A percentile compares a stretch with the other conserved stretches of the same genome.
phyloP scores from a whole-genome alignment of 2,888 invertebrate genomes.

The Euplexia lucipara region DNA sequence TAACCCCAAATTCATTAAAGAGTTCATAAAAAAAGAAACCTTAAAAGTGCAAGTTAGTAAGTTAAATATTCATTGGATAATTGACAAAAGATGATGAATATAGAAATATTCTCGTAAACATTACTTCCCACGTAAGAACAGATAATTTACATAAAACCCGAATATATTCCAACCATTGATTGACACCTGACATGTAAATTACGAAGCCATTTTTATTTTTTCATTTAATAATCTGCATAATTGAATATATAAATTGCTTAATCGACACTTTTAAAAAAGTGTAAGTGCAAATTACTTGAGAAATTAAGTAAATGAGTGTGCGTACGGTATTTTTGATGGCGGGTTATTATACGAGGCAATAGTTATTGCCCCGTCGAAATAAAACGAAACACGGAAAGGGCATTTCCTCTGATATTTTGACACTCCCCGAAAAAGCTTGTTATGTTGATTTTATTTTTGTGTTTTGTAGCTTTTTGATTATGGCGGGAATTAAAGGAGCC shows the following conservation, averaged over 20 bases:
- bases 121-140: slow-evolving; percentile 15
- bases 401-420: slow-evolving; percentile 65
- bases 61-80: slow-evolving; percentile 24
- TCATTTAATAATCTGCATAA: slow-evolving; percentile 35
- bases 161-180: slow-evolving; percentile 37
- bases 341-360: slow-evolving; percentile 62
- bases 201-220: slow-evolving; percentile 26
- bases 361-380: slow-evolving; percentile 62
- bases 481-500: slow-evolving; percentile 2
- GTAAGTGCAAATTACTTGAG: slow-evolving; percentile 61
- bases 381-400: slow-evolving; percentile 66
- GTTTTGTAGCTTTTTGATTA: slow-evolving; percentile 33
- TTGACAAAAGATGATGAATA: slow-evolving; percentile 12
- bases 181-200: slow-evolving; percentile 52
- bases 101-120: background rate
- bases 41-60: slow-evolving; percentile 12
- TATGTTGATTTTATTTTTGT: slow-evolving; percentile 21
- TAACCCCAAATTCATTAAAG: background rate
- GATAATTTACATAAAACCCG: slow-evolving; percentile 25
- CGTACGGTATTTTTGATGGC: slow-evolving; percentile 55
- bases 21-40: background rate
- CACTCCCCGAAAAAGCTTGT: slow-evolving; percentile 45
- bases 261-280: slow-evolving; percentile 53
- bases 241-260: slow-evolving; percentile 67
- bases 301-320: slow-evolving; percentile 65